Evolutionary conservation across 2,113 vertebrate genomes (phyloP).

Genomic region (Seriola aureovittata): DNA sequence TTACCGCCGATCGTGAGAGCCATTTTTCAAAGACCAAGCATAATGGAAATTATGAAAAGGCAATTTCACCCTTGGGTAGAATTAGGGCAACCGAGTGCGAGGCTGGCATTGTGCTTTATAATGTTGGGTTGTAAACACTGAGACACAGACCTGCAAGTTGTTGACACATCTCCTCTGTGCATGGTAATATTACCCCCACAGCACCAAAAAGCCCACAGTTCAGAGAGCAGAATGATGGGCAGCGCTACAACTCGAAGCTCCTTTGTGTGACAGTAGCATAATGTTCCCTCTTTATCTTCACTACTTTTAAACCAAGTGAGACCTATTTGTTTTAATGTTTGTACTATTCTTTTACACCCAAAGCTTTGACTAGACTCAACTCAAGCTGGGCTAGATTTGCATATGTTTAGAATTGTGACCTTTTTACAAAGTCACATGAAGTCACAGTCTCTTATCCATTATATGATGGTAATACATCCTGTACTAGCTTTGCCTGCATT

Average conservation of each 20-base stretch:
- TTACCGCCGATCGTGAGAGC: constrained; percentile 66
- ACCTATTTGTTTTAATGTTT: constrained; percentile 4
- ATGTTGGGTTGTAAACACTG: constrained; percentile 72
- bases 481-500: constrained; percentile 18
- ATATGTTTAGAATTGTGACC: constrained; percentile 55
- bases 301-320: constrained; percentile 2
- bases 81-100: constrained; percentile 66
- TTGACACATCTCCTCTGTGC: constrained; percentile 49
- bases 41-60: constrained; percentile 85
- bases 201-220: constrained; percentile 16
- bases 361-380: neutral
- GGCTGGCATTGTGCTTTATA: constrained; percentile 51
- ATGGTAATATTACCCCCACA: constrained; percentile 23
- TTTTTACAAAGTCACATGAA: constrained; percentile 48
- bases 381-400: constrained; percentile 57
- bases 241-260: neutral
- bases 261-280: constrained; percentile 22
- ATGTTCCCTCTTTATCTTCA: neutral
- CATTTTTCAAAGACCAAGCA: constrained; percentile 78
- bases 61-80: constrained; percentile 85
- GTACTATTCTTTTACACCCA: neutral
- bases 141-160: constrained; percentile 48
- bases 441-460: constrained; percentile 23
- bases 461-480: constrained; percentile 25
- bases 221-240: constrained; percentile 33